phyloP scores from a whole-genome alignment of 1,140 invertebrate genomes.

The Drosophila ironensis region DNA sequence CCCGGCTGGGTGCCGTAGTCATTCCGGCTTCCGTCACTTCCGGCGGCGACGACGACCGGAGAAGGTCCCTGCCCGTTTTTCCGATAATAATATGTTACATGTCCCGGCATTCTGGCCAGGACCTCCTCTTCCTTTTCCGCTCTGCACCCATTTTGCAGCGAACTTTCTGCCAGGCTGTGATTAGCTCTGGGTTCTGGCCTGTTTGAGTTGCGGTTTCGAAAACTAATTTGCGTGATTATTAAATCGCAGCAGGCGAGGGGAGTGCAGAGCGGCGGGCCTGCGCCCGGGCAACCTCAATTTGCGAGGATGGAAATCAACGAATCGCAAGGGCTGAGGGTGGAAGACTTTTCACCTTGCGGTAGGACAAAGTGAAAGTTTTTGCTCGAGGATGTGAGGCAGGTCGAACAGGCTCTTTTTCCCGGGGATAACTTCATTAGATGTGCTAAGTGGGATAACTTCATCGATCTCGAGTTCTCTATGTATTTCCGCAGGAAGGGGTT shows the following conservation, averaged over 20 bases:
- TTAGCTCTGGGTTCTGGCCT: slow-evolving; percentile 28
- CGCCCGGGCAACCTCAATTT: neutral
- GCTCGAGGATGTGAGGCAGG: slow-evolving; percentile 36
- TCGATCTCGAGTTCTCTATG: slow-evolving; percentile 22
- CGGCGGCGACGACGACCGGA: slow-evolving; percentile 44
- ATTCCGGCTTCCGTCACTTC: slow-evolving; percentile 69
- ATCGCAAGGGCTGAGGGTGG: neutral
- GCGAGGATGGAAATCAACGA: neutral
- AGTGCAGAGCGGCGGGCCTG: neutral
- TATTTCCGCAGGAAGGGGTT: slow-evolving; percentile 15
- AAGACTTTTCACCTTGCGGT: slow-evolving; percentile 38
- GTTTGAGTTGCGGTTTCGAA: slow-evolving; percentile 70
- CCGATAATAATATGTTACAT: slow-evolving; percentile 76
- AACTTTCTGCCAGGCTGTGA: slow-evolving; percentile 34
- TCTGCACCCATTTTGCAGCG: neutral
- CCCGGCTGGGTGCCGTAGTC: slow-evolving; percentile 49
- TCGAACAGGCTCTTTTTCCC: neutral
- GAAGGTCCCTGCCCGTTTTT: slow-evolving; percentile 42
- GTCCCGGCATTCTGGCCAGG: slow-evolving; percentile 16
- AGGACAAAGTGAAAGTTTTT: slow-evolving; percentile 26
- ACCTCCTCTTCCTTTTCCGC: neutral
- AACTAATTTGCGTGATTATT: slow-evolving; percentile 80
- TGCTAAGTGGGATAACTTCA: slow-evolving; percentile 53
- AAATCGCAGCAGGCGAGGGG: slow-evolving; percentile 43
- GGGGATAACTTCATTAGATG: slow-evolving; percentile 61